Evolutionary conservation across 2,888 invertebrate genomes (phyloP).

Genomic region (Hirtodrosophila trivittata): DNA sequence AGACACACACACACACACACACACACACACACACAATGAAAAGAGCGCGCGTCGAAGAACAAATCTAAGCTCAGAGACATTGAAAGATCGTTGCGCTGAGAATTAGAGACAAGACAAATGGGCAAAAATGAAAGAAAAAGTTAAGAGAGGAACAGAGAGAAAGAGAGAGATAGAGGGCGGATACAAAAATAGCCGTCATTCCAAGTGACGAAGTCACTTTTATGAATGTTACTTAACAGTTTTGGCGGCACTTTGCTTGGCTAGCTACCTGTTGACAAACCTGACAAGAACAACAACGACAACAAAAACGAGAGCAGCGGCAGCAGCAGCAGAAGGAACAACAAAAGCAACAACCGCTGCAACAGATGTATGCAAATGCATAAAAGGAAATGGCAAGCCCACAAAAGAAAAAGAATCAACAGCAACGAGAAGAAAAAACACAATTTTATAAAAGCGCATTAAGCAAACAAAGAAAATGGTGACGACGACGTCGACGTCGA

Average conservation of each 20-base stretch:
- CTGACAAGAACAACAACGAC: slow-evolving; percentile 27
- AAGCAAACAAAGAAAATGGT: slow-evolving; percentile 70
- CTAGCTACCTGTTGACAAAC: slow-evolving; percentile 62
- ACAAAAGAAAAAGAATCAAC: slow-evolving; percentile 24
- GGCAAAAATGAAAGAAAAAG: slow-evolving; percentile 1
- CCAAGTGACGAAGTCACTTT: slow-evolving; percentile 6
- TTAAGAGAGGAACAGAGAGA: background rate
- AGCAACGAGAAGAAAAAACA: slow-evolving; percentile 23
- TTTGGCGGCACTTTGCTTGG: slow-evolving; percentile 24
- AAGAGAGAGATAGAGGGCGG: slow-evolving; percentile 14
- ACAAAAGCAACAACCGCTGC: slow-evolving; percentile 25
- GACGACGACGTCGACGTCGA: slow-evolving; percentile 31
- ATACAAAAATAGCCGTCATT: slow-evolving; percentile 45
- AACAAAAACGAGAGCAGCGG: slow-evolving; percentile 11
- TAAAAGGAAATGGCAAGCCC: slow-evolving; percentile 66
- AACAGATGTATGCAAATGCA: slow-evolving; percentile 48
- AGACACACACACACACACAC: background rate
- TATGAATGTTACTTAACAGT: slow-evolving; percentile 21
- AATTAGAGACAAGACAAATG: slow-evolving; percentile 16
- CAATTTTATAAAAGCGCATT: slow-evolving; percentile 71
- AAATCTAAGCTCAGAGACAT: slow-evolving; percentile 22
- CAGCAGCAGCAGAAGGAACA: slow-evolving; percentile 5
- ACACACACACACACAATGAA: background rate
- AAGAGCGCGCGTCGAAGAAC: background rate
- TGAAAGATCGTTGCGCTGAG: slow-evolving; percentile 14